phyloP scores from a whole-genome alignment of 2,113 vertebrate genomes.

The Antechinus flavipes region DNA sequence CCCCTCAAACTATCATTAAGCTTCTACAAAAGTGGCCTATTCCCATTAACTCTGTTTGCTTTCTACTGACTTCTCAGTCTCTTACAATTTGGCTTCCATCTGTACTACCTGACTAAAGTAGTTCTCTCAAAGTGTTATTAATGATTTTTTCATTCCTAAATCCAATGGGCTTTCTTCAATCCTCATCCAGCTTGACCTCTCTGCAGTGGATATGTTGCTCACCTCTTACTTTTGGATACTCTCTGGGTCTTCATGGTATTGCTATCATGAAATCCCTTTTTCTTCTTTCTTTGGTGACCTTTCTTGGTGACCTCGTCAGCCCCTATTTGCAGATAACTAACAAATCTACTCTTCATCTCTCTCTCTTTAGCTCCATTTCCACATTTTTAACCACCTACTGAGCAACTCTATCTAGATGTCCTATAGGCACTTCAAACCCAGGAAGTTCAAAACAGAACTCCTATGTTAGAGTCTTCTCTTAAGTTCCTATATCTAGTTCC shows the following conservation, averaged over 20 bases:
- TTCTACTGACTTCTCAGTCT: background rate
- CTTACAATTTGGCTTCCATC: background rate
- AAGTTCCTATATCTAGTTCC: background rate
- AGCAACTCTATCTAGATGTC: background rate
- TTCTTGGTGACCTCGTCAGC: background rate
- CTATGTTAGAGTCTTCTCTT: background rate
- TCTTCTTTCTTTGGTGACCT: background rate
- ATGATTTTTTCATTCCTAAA: background rate
- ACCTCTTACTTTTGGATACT: background rate
- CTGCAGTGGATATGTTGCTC: background rate
- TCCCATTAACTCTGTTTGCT: background rate
- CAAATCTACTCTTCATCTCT: background rate
- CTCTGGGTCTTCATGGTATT: background rate
- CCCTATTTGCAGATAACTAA: accelerated
- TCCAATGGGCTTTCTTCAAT: background rate
- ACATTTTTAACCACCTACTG: background rate
- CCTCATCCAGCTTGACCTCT: background rate
- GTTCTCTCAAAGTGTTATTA: background rate
- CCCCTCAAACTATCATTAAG: background rate
- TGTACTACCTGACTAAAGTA: background rate
- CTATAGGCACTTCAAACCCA: background rate
- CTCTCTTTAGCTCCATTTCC: background rate
- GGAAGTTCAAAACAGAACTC: background rate
- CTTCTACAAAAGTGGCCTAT: background rate
- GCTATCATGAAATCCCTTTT: background rate